Evolutionary conservation across 2,113 vertebrate genomes (phyloP).

Genomic region (Bubo blakistoni): DNA sequence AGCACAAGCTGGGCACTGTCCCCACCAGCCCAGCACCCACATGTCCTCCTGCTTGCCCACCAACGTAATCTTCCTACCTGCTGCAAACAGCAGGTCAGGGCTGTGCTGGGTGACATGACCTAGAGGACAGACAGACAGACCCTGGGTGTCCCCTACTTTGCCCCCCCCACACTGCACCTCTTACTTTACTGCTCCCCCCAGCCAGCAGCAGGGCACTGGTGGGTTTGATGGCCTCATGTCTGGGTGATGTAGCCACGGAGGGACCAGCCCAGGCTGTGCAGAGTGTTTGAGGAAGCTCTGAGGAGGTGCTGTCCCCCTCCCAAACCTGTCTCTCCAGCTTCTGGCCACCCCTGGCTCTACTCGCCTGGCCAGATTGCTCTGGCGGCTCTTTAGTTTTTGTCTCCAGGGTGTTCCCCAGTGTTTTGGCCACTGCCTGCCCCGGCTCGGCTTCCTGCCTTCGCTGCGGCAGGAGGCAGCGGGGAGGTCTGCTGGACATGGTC

Average conservation of each 20-base stretch:
- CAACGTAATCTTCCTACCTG: fast-evolving
- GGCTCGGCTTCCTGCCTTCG: neutral
- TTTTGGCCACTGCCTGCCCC: fast-evolving
- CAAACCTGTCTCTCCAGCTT: neutral
- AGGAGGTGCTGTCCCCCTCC: neutral
- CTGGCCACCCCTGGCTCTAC: neutral
- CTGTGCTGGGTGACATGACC: fast-evolving
- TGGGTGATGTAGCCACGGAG: fast-evolving
- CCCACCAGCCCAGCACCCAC: fast-evolving
- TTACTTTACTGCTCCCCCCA: neutral
- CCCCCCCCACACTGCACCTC: neutral
- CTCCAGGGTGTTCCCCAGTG: neutral
- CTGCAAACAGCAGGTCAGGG: neutral
- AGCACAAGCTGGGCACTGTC: neutral
- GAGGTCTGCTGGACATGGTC: neutral
- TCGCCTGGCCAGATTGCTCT: neutral
- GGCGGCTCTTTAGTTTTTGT: neutral
- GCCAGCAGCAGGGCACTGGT: fast-evolving
- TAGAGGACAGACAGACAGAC: neutral
- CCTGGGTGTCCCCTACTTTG: neutral
- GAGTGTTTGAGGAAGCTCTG: neutral
- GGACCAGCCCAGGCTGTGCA: fast-evolving
- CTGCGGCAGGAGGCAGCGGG: fast-evolving
- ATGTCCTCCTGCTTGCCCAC: fast-evolving
- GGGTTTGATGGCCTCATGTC: fast-evolving